Percentiles rank a stretch among this genome's conserved stretches.
phyloP scores from a whole-genome alignment of 2,113 vertebrate species.

The Tautogolabrus adspersus region DNA sequence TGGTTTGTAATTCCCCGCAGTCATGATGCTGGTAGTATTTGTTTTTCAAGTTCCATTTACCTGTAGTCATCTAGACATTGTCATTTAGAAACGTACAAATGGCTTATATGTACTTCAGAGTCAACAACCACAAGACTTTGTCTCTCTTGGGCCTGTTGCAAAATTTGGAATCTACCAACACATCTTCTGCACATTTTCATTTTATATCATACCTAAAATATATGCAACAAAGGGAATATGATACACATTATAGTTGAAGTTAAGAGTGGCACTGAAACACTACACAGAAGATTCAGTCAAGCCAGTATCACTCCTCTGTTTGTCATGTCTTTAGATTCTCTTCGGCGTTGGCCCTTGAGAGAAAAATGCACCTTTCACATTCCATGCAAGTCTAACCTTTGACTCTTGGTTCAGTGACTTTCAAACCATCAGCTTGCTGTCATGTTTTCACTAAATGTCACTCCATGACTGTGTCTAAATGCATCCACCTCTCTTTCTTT shows the following conservation, averaged over 20 bases:
- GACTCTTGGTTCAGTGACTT: not conserved
- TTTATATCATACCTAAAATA: not conserved
- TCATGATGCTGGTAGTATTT: not conserved
- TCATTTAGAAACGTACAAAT: not conserved
- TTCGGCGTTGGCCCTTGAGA: not conserved
- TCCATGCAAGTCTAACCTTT: constrained; percentile 1
- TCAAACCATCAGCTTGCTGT: not conserved
- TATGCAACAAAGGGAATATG: no score
- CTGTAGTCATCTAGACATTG: constrained; percentile 4
- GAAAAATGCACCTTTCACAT: not conserved
- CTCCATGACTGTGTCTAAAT: not conserved
- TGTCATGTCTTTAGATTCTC: not conserved
- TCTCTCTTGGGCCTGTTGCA: not conserved
- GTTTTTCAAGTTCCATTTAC: not conserved
- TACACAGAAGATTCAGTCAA: not conserved
- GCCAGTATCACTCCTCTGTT: not conserved
- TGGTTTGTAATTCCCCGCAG: not conserved
- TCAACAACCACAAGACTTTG: constrained; percentile 7
- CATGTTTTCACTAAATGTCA: not conserved
- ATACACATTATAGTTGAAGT: no score
- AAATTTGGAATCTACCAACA: no score
- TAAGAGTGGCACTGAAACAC: no score
- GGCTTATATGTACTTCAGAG: not conserved
- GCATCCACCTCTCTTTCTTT: not conserved
- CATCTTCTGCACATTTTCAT: no score